Percentiles rank a stretch among this genome's conserved stretches.
phyloP scores from a whole-genome alignment of 2,888 invertebrate species.

The Macroteleia sp. region DNA sequence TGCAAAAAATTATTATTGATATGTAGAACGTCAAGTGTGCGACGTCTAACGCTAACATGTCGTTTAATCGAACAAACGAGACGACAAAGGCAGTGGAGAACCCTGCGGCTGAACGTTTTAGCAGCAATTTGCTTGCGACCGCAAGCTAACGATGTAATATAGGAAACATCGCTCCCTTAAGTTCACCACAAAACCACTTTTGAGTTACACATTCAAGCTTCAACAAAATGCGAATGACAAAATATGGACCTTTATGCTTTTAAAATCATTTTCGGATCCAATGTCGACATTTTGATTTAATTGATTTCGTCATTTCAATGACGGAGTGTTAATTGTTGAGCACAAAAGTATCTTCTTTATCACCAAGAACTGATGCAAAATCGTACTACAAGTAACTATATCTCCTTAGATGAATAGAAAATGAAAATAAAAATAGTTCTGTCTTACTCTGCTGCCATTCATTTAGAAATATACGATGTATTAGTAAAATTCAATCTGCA shows the following conservation, averaged over 20 bases:
- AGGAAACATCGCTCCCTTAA: conserved; percentile 72
- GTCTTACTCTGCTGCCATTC: too few species aligned
- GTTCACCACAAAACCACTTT: conserved; percentile 63
- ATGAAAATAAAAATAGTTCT: too few species aligned
- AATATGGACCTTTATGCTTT: too few species aligned
- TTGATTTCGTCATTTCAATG: too few species aligned
- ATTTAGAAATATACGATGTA: conserved; percentile 17
- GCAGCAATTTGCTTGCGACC: conserved; percentile 80
- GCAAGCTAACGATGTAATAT: conserved; percentile 78
- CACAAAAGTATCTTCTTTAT: too few species aligned
- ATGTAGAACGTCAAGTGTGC: conserved; percentile 16
- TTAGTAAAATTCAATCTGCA: conserved; percentile 70
- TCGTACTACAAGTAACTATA: too few species aligned
- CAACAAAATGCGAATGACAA: not conserved
- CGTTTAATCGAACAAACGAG: conserved; percentile 62
- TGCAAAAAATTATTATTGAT: conserved; percentile 15
- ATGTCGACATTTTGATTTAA: too few species aligned
- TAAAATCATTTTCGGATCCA: too few species aligned
- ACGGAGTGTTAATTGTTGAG: too few species aligned
- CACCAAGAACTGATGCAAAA: too few species aligned
- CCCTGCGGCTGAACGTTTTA: conserved; percentile 78
- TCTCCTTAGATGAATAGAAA: too few species aligned
- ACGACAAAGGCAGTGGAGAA: conserved; percentile 52
- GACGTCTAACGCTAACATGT: conserved; percentile 32
- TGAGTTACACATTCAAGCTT: conserved; percentile 29